These are phyloP conservation scores for Agrochola lota DNA, from an alignment of 2,888 invertebrate species.

Conservation along the genomic window DNA sequence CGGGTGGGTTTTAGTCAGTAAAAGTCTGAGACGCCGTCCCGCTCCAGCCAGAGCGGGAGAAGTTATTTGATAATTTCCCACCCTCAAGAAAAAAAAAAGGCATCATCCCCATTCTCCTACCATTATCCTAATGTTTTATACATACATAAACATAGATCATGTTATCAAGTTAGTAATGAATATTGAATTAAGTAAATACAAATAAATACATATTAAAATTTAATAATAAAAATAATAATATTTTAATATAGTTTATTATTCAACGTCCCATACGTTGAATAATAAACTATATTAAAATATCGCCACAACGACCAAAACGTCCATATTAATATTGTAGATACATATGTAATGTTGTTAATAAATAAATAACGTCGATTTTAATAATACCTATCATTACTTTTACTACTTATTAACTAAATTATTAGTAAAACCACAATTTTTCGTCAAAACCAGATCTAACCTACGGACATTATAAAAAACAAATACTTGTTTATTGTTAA, in stretches of 20 bases:
- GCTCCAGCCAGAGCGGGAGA: too few species aligned
- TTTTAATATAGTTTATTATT: slow-evolving; percentile 23
- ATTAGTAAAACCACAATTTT: slow-evolving; percentile 59
- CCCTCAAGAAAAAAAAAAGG: too few species aligned
- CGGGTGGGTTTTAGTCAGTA: too few species aligned
- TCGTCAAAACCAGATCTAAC: slow-evolving; percentile 48
- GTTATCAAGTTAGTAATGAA: slow-evolving; percentile 47
- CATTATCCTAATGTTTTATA: slow-evolving; percentile 12
- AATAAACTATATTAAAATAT: too few species aligned
- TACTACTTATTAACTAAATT: slow-evolving; percentile 58
- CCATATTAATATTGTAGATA: slow-evolving; percentile 7
- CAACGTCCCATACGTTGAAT: too few species aligned
- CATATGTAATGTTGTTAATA: slow-evolving; percentile 9
- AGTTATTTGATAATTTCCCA: too few species aligned
- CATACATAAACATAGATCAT: slow-evolving; percentile 31
- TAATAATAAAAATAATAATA: too few species aligned
- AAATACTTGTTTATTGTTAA: slow-evolving; percentile 36
- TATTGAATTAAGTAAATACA: slow-evolving; percentile 36
- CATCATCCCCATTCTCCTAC: too few species aligned
- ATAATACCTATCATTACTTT: slow-evolving; percentile 51
- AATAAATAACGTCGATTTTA: slow-evolving; percentile 45
- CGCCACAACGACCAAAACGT: background rate
- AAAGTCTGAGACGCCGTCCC: too few species aligned
- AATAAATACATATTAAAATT: slow-evolving; percentile 40
- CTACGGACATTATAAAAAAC: slow-evolving; percentile 52